Evolutionary conservation across 2,113 vertebrate species (phyloP).

Genomic region (Pluvianellus socialis): DNA sequence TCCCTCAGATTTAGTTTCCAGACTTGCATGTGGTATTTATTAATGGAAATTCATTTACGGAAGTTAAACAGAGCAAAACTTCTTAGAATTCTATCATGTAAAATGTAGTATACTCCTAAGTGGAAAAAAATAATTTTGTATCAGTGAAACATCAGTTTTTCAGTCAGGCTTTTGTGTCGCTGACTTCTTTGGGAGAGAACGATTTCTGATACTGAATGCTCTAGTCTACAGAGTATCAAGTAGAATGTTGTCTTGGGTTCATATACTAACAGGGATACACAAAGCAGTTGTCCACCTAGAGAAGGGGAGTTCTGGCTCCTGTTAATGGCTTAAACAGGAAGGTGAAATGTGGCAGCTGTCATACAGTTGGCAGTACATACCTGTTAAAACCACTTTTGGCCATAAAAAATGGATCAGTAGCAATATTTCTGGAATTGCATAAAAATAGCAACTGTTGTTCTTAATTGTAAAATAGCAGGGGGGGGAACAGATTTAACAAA

Average conservation of each 20-base stretch:
- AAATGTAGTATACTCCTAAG: background rate
- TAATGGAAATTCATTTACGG: background rate
- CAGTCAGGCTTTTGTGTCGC: background rate
- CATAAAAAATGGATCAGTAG: background rate
- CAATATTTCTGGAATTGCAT: background rate
- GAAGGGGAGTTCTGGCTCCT: background rate
- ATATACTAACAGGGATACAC: background rate
- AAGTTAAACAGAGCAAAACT: background rate
- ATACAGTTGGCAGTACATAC: background rate
- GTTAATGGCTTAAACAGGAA: background rate
- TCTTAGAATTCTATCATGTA: background rate
- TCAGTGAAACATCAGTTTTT: background rate
- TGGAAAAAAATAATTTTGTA: background rate
- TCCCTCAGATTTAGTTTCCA: constrained; percentile 43
- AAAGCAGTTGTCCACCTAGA: background rate
- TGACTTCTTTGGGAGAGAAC: background rate
- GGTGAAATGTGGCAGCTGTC: background rate
- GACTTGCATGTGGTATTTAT: constrained; percentile 43
- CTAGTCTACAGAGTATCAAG: background rate
- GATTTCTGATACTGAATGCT: background rate
- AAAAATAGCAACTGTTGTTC: background rate
- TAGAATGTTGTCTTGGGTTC: background rate
- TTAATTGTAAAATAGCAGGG: background rate
- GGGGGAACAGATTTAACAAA: background rate
- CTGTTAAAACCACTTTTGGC: background rate